A percentile compares a stretch with the other conserved stretches of the same genome.
Evolutionary conservation across 92 coral and sea anemone genomes (phyloP).

Genomic region (Diadumene lineata): DNA sequence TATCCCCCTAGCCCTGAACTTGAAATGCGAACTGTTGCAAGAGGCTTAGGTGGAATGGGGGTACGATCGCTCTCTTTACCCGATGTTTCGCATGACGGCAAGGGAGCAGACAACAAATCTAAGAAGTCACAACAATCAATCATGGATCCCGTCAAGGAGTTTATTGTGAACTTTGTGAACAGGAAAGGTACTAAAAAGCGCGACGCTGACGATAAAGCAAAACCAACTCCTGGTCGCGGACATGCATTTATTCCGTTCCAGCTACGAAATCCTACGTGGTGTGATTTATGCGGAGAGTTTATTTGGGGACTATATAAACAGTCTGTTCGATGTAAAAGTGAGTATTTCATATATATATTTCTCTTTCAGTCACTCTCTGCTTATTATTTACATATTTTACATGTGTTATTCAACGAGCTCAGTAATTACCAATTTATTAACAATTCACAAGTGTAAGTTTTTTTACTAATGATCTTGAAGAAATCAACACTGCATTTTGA

Average conservation of each 20-base stretch:
- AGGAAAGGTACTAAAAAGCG: constrained; percentile 78
- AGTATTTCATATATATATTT: constrained; percentile 31
- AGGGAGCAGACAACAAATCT: constrained; percentile 30
- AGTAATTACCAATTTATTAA: neutral
- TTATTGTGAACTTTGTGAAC: constrained; percentile 79
- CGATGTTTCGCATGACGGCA: constrained; percentile 55
- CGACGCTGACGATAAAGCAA: constrained; percentile 56
- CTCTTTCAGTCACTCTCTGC: neutral
- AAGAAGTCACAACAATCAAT: constrained; percentile 40
- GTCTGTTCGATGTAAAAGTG: constrained; percentile 93
- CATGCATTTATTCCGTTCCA: constrained; percentile 77
- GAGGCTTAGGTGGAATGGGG: constrained; percentile 16
- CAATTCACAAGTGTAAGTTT: neutral
- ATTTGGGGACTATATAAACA: constrained; percentile 97
- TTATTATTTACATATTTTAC: neutral
- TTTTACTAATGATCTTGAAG: neutral
- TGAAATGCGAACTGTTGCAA: constrained; percentile 31
- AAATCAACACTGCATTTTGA: neutral
- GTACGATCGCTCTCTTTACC: constrained; percentile 64
- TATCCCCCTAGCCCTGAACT: constrained; percentile 23
- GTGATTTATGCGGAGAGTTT: constrained; percentile 96
- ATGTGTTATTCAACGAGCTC: neutral
- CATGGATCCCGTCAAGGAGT: constrained; percentile 84
- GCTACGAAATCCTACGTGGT: constrained; percentile 93
- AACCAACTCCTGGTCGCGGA: constrained; percentile 72